Evolutionary conservation across 2,888 invertebrate species (phyloP).

Genomic region (Lepidonotus clava): DNA sequence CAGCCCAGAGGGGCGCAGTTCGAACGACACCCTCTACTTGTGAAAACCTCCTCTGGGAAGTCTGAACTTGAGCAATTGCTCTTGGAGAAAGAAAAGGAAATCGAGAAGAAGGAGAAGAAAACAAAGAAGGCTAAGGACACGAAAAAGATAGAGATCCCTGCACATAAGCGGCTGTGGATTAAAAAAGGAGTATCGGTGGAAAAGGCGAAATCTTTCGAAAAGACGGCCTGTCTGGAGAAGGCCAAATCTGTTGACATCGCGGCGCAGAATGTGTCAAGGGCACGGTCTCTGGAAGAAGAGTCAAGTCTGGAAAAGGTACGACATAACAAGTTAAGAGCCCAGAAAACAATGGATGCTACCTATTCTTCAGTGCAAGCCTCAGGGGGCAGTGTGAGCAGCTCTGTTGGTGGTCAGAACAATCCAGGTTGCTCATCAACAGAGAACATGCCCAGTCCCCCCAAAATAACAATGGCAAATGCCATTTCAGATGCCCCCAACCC

Average conservation of each 20-base stretch:
- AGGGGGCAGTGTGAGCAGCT: neutral
- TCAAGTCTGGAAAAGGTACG: conserved; percentile 43
- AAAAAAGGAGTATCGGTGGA: conserved; percentile 36
- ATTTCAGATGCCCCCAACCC: neutral
- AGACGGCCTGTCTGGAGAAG: conserved; percentile 41
- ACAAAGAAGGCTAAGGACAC: neutral
- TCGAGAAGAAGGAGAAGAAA: conserved; percentile 35
- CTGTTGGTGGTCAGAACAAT: neutral
- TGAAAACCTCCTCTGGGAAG: conserved; percentile 61
- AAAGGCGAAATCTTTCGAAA: conserved; percentile 42
- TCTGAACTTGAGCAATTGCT: conserved; percentile 63
- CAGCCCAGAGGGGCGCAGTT: conserved; percentile 63
- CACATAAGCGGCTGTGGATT: neutral
- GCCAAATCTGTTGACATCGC: neutral
- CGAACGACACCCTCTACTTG: conserved; percentile 60
- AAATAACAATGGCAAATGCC: neutral
- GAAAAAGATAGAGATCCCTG: neutral
- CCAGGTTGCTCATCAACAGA: neutral
- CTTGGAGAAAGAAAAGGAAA: conserved; percentile 61
- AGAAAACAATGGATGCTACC: neutral
- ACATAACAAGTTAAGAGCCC: neutral
- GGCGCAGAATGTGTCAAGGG: conserved; percentile 35
- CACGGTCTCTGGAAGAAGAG: conserved; percentile 43
- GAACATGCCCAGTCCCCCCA: neutral
- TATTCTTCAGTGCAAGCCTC: neutral